Conservation (phyloP, 2,888 invertebrate genomes). For the Exephanes ischioxanthus region DNA sequence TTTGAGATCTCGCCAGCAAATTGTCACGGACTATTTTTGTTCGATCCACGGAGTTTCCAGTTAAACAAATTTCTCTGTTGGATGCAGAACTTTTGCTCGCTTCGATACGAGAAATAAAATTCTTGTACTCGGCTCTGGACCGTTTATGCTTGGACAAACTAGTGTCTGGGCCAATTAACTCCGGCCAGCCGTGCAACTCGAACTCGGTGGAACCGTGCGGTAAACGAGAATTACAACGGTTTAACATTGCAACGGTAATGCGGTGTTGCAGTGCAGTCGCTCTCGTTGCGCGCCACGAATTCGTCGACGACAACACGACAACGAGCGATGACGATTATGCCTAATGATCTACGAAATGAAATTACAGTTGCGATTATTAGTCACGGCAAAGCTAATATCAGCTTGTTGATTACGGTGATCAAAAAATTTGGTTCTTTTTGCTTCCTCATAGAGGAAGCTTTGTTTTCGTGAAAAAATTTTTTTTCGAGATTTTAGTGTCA, state of each 20-base stretch:
- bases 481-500: too few relatives aligned
- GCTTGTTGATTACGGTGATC: not conserved
- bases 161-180: constrained; percentile 56
- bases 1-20: not conserved
- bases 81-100: constrained; percentile 31
- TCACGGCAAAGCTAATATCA: not conserved
- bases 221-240: constrained; percentile 14
- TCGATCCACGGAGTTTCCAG: not conserved
- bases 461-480: too few relatives aligned
- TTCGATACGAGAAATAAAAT: constrained; percentile 48
- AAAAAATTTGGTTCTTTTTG: not conserved
- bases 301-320: not conserved
- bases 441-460: too few relatives aligned
- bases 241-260: constrained; percentile 34
- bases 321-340: not conserved
- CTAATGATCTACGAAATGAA: not conserved
- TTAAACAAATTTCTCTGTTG: not conserved
- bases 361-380: not conserved
- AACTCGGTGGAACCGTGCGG: constrained; percentile 23
- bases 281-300: constrained; percentile 6
- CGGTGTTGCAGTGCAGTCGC: not conserved
- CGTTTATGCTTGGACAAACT: constrained; percentile 47
- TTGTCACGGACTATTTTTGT: not conserved
- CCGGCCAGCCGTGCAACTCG: constrained; percentile 48
- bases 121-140: constrained; percentile 29